phyloP scores from a whole-genome alignment of 2,888 invertebrate genomes.

The Lithophane ornitopus region DNA sequence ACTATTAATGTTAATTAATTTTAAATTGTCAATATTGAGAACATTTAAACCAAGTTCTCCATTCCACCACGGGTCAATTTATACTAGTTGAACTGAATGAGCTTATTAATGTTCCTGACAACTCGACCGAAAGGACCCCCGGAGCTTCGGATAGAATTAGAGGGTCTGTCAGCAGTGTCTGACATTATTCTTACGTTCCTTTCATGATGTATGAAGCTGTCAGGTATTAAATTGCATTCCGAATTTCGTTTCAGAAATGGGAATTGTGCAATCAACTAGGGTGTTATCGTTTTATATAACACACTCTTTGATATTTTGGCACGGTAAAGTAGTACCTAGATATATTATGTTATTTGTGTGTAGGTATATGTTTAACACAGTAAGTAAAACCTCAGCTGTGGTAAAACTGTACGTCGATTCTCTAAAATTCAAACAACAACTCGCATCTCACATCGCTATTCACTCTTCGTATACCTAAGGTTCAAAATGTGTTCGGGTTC shows the following conservation, averaged over 20 bases:
- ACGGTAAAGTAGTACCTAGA: too few relatives aligned
- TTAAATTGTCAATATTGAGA: not conserved
- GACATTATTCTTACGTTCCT: constrained; percentile 67
- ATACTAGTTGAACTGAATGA: constrained; percentile 30
- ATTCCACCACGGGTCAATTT: constrained; percentile 26
- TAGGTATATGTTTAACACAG: too few relatives aligned
- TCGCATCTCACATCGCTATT: too few relatives aligned
- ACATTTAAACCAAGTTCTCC: not conserved
- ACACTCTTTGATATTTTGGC: not conserved
- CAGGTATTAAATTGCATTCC: constrained; percentile 65
- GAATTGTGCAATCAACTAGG: constrained; percentile 38
- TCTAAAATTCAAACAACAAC: too few relatives aligned
- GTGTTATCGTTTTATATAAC: constrained; percentile 4
- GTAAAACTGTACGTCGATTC: too few relatives aligned
- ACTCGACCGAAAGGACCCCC: constrained; percentile 54
- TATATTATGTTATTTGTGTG: too few relatives aligned
- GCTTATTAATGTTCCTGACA: constrained; percentile 71
- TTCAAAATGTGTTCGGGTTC: too few relatives aligned
- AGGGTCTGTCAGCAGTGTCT: constrained; percentile 76
- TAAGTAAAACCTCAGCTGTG: too few relatives aligned
- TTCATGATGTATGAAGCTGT: constrained; percentile 65
- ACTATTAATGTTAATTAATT: too few relatives aligned
- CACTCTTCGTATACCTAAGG: too few relatives aligned
- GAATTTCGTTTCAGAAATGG: constrained; percentile 39
- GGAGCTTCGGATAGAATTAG: constrained; percentile 71